phyloP scores from a whole-genome alignment of 2,797 vertebrate genomes.

The Neosalanx taihuensis region DNA sequence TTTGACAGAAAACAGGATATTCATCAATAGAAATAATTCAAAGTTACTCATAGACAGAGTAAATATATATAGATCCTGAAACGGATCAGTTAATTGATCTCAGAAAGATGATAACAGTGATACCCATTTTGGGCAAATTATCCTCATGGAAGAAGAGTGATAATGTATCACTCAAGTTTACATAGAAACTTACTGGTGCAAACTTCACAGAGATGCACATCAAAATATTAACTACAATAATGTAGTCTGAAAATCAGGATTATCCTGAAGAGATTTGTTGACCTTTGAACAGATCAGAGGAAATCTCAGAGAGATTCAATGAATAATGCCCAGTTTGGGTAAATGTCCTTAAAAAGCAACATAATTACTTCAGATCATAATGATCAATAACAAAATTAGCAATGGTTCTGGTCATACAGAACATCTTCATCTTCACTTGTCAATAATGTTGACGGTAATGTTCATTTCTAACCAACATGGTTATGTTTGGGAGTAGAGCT shows the following conservation, averaged over 20 bases:
- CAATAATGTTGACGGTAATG: background rate
- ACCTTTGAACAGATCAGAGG: background rate
- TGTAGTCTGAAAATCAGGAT: background rate
- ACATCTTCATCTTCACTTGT: background rate
- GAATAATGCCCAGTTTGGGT: background rate
- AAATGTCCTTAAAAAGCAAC: background rate
- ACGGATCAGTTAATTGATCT: background rate
- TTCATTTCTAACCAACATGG: conserved; percentile 3
- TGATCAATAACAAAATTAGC: background rate
- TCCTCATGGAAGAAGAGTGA: background rate
- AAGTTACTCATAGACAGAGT: background rate
- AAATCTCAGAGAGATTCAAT: background rate
- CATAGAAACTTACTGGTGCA: background rate
- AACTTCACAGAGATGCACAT: background rate
- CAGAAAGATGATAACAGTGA: background rate
- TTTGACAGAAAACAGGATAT: background rate
- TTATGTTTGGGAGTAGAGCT: background rate
- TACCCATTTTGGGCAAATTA: background rate
- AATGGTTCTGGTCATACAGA: background rate
- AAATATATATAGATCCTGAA: conserved; percentile 6
- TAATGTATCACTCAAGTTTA: background rate
- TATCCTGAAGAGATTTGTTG: background rate
- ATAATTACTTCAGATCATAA: background rate
- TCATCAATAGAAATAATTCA: too few species aligned
- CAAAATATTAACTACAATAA: background rate